phyloP scores from a whole-genome alignment of 2,113 vertebrate genomes.

The Caracal caracal region DNA sequence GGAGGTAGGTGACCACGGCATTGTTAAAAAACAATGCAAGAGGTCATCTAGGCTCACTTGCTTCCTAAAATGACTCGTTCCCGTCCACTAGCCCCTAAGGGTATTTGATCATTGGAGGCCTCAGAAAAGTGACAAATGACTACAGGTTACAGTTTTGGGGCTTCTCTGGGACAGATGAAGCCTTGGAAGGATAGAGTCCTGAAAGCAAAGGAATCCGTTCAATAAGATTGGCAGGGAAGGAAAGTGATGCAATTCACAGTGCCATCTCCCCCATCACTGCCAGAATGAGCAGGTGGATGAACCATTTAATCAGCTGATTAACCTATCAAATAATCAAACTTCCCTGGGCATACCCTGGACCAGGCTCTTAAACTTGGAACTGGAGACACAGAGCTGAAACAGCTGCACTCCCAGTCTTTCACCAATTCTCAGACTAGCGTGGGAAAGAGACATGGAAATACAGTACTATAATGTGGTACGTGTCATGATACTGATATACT shows the following conservation, averaged over 20 bases:
- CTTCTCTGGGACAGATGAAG: slow-evolving; percentile 28
- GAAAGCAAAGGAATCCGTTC: slow-evolving; percentile 30
- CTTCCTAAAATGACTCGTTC: slow-evolving; percentile 51
- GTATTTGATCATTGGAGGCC: slow-evolving; percentile 24
- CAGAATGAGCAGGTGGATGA: slow-evolving; percentile 1
- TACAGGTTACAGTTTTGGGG: slow-evolving; percentile 11
- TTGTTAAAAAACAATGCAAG: neutral
- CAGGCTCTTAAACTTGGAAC: neutral
- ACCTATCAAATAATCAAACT: neutral
- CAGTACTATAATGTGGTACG: neutral
- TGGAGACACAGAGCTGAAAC: neutral
- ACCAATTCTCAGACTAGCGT: neutral
- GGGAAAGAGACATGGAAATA: slow-evolving; percentile 42
- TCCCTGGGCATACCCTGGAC: neutral
- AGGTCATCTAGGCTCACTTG: slow-evolving; percentile 45
- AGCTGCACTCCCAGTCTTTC: neutral
- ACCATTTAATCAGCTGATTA: neutral
- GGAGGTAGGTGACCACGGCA: slow-evolving; percentile 36
- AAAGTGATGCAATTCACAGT: slow-evolving; percentile 47
- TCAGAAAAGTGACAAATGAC: slow-evolving; percentile 59
- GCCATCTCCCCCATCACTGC: neutral
- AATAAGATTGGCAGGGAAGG: neutral
- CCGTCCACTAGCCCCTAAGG: neutral
- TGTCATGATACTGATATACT: neutral
- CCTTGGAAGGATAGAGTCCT: slow-evolving; percentile 21